Evolutionary conservation across 2,797 vertebrate species (phyloP).

Genomic region (Toxotes lorentzi): DNA sequence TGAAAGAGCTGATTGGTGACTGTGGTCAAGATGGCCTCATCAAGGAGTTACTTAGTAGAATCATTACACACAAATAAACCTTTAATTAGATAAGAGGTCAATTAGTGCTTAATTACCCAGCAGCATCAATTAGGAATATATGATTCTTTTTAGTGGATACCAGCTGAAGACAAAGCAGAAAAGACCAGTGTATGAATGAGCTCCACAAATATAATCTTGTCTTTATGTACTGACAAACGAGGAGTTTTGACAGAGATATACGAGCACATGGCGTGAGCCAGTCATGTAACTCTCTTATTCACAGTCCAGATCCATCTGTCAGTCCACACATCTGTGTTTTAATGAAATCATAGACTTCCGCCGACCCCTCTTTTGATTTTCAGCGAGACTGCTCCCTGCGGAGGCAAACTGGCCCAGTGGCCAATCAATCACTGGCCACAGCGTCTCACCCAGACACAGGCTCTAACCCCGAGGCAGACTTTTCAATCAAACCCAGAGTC

Average conservation of each 20-base stretch:
- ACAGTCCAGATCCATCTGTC: slow-evolving; percentile 53
- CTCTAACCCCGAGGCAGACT: slow-evolving; percentile 82
- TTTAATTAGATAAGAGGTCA: slow-evolving; percentile 53
- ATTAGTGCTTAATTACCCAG: slow-evolving; percentile 53
- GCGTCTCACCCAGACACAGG: slow-evolving; percentile 80
- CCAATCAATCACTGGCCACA: slow-evolving; percentile 85
- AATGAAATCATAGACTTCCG: slow-evolving; percentile 80
- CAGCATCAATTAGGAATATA: slow-evolving; percentile 39
- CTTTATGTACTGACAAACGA: slow-evolving; percentile 24
- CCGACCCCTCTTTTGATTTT: slow-evolving; percentile 76
- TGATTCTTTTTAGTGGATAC: slow-evolving; percentile 28
- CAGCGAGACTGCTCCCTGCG: slow-evolving; percentile 67
- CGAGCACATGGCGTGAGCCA: background rate
- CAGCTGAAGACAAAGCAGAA: slow-evolving; percentile 20
- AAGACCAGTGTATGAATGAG: slow-evolving; percentile 16
- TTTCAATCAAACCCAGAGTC: slow-evolving; percentile 87
- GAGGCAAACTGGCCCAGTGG: slow-evolving; percentile 74
- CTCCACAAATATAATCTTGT: slow-evolving; percentile 20
- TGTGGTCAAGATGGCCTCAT: slow-evolving; percentile 49
- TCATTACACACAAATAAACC: slow-evolving; percentile 54
- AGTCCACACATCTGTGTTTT: slow-evolving; percentile 71
- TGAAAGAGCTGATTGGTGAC: slow-evolving; percentile 30
- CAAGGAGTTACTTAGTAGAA: slow-evolving; percentile 34
- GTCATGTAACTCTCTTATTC: slow-evolving; percentile 39
- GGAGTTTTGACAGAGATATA: slow-evolving; percentile 25